Conservation (phyloP, 2,797 vertebrate genomes). For the Pangasius mekongensis region DNA sequence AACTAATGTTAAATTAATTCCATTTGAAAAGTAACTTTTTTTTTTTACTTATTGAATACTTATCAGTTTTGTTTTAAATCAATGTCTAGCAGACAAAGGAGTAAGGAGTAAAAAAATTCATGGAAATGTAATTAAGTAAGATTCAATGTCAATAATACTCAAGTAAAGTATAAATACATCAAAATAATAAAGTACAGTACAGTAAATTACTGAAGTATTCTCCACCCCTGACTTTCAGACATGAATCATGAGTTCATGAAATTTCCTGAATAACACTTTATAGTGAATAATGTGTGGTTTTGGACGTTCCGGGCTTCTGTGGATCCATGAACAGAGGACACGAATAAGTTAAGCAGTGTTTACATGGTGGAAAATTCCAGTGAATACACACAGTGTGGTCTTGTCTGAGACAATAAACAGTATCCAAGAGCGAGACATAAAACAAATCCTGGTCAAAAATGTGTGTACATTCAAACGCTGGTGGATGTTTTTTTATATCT, state of each 20-base stretch:
- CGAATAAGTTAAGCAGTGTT: background rate
- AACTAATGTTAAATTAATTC: background rate
- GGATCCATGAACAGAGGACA: background rate
- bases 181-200: background rate
- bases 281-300: background rate
- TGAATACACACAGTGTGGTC: background rate
- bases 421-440: background rate
- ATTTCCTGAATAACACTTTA: background rate
- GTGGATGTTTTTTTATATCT: background rate
- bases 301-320: background rate
- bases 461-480: background rate
- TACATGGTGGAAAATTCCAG: background rate
- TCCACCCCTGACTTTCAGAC: background rate
- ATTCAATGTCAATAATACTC: background rate
- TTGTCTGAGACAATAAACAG: slow-evolving; percentile 12
- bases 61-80: background rate
- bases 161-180: background rate
- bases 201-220: background rate
- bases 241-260: background rate
- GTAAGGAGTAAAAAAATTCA: background rate
- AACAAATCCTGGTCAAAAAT: background rate
- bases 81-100: background rate
- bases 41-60: background rate
- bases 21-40: background rate
- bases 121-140: background rate